A percentile compares a stretch with the other conserved stretches of the same genome.
phyloP scores from a whole-genome alignment of 2,113 vertebrate species.

The Lophura nycthemera region DNA sequence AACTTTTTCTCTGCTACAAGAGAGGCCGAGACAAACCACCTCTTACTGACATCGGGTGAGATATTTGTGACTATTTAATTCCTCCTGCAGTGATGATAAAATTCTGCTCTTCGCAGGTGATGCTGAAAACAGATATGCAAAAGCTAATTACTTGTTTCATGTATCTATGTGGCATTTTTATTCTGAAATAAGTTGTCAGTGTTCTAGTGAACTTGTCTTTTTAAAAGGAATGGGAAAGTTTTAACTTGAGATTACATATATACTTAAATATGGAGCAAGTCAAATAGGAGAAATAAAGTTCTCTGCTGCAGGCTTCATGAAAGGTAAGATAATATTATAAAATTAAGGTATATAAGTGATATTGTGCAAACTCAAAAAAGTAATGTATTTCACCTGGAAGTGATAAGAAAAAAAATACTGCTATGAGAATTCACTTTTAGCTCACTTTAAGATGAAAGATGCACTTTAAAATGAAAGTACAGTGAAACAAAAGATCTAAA shows the following conservation, averaged over 20 bases:
- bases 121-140: background rate
- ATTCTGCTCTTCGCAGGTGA: background rate
- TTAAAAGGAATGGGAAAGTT: background rate
- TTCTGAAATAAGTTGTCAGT: background rate
- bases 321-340: background rate
- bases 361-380: background rate
- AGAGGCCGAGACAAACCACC: slow-evolving; percentile 90
- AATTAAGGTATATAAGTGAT: background rate
- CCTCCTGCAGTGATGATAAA: background rate
- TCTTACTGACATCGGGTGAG: slow-evolving; percentile 94
- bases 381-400: background rate
- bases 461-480: background rate
- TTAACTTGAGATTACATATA: background rate
- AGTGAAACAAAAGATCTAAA: background rate
- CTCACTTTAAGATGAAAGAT: background rate
- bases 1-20: slow-evolving; percentile 95
- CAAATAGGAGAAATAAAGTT: background rate
- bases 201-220: background rate
- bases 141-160: background rate
- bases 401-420: background rate
- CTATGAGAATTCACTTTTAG: background rate
- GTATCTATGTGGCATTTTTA: background rate
- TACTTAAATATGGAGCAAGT: background rate
- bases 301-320: background rate
- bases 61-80: background rate